Conservation (phyloP, 2,888 invertebrate species). For the Eristalis arbustorum region DNA sequence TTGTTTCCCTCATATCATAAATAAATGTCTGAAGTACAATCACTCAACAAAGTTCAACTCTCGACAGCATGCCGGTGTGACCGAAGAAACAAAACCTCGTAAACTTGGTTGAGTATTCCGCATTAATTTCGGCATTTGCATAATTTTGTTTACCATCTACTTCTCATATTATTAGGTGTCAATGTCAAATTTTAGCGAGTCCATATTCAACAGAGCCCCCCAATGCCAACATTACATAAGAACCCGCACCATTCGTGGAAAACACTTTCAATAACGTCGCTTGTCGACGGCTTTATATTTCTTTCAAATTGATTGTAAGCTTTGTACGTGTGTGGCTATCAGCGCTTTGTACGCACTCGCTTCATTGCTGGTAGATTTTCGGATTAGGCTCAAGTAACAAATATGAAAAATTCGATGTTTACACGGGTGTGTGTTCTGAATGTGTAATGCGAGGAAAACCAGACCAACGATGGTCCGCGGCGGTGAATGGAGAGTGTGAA, state of each 20-base stretch:
- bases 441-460: constrained; percentile 39
- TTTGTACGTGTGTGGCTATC: neutral
- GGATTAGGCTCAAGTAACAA: neutral
- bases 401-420: constrained; percentile 33
- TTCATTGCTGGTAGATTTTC: neutral
- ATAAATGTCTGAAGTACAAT: too few species aligned
- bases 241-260: neutral
- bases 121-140: neutral
- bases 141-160: neutral
- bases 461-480: constrained; percentile 1
- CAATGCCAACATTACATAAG: neutral
- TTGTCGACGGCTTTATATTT: neutral
- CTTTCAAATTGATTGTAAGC: neutral
- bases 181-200: neutral
- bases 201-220: neutral
- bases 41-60: too few species aligned
- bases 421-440: constrained; percentile 35
- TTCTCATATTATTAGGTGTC: neutral
- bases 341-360: neutral
- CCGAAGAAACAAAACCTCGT: neutral
- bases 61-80: neutral
- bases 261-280: neutral
- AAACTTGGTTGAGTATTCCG: neutral
- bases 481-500: neutral
- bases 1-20: too few species aligned